phyloP scores from a whole-genome alignment of 2,888 invertebrate genomes.

The Criorhina ranunculi region DNA sequence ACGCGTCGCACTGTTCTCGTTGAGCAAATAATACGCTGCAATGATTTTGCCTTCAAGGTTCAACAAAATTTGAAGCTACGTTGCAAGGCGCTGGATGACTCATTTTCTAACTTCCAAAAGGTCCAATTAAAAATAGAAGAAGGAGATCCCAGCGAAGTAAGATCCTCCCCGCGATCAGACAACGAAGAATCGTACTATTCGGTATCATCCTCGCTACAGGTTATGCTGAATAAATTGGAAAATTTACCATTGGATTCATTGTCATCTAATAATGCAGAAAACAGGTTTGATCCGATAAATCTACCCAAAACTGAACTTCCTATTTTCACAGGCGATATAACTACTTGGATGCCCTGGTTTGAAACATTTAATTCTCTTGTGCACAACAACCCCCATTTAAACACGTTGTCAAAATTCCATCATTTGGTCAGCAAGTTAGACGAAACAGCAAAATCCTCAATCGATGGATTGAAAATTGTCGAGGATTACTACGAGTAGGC shows the following conservation, averaged over 20 bases:
- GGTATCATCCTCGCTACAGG: conserved; percentile 13
- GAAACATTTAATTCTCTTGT: conserved; percentile 43
- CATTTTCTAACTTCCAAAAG: conserved; percentile 44
- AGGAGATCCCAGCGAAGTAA: conserved; percentile 31
- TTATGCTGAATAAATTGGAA: conserved; percentile 44
- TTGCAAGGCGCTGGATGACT: conserved; percentile 37
- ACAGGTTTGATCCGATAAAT: conserved; percentile 48
- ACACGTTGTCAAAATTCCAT: conserved; percentile 51
- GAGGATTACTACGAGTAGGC: conserved; percentile 58
- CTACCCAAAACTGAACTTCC: conserved; percentile 52
- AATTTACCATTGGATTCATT: background rate
- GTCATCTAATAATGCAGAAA: background rate
- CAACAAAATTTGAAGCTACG: background rate
- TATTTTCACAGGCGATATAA: conserved; percentile 52
- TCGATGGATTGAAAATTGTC: conserved; percentile 54
- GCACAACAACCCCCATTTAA: conserved; percentile 20
- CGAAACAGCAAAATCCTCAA: conserved; percentile 38
- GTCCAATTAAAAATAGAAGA: conserved; percentile 52
- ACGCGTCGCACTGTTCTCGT: conserved; percentile 14
- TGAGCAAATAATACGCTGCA: conserved; percentile 36
- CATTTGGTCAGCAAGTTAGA: conserved; percentile 38
- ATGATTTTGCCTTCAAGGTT: conserved; percentile 16
- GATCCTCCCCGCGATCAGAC: conserved; percentile 16
- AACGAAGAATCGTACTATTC: conserved; percentile 42
- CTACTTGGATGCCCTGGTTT: conserved; percentile 51